Evolutionary conservation across 1,140 invertebrate genomes (phyloP).

Genomic region (Drosophila nannoptera): DNA sequence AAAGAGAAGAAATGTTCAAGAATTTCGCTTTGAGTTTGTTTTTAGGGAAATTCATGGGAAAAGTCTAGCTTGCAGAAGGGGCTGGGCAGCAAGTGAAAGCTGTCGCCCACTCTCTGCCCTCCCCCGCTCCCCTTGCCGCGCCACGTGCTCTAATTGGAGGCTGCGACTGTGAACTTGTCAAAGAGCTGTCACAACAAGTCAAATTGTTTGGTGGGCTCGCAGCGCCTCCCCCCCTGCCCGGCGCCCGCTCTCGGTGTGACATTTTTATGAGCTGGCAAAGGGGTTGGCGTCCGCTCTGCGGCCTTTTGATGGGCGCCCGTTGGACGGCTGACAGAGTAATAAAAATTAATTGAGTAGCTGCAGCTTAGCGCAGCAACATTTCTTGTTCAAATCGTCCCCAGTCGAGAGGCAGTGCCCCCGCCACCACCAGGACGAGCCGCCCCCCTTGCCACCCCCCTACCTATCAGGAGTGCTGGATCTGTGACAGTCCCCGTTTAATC

Average conservation of each 20-base stretch:
- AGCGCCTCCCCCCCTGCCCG: neutral
- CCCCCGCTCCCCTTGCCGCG: neutral
- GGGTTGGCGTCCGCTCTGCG: conserved; percentile 32
- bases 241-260: conserved; percentile 44
- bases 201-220: conserved; percentile 10
- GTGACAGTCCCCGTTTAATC: conserved; percentile 1
- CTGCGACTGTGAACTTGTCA: conserved; percentile 39
- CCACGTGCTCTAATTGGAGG: conserved; percentile 44
- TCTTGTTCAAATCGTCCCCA: conserved; percentile 11
- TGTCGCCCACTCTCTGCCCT: neutral
- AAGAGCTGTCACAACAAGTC: conserved; percentile 53
- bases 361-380: conserved; percentile 36
- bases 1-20: no score
- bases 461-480: no score
- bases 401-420: neutral
- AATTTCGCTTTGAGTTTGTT: no score
- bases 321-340: conserved; percentile 66
- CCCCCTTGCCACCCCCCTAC: neutral
- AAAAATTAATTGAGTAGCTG: conserved; percentile 74
- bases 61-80: no score
- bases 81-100: no score
- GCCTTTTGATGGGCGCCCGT: conserved; percentile 20
- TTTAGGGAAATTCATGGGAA: no score
- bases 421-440: neutral
- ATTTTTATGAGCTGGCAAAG: conserved; percentile 70